Conservation (phyloP, 2,888 invertebrate species). For the Petrolisthes manimaculis region DNA sequence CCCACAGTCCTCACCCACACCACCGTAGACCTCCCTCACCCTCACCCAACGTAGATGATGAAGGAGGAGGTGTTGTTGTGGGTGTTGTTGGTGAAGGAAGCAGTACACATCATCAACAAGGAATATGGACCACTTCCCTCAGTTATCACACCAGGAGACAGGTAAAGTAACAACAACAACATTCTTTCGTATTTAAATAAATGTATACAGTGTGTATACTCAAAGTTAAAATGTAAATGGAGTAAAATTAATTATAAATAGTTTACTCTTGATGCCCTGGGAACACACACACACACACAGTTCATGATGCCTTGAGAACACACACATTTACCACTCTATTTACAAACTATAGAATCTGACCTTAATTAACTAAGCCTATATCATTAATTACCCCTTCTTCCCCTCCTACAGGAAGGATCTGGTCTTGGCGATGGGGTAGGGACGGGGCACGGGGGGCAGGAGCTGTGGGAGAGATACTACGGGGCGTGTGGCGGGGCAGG, state of each 20-base stretch:
- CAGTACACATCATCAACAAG: not conserved
- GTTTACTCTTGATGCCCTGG: no score
- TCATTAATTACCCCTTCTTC: not conserved
- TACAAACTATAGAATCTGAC: no score
- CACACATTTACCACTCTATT: no score
- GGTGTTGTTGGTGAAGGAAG: not conserved
- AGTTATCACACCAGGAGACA: not conserved
- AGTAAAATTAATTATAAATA: no score
- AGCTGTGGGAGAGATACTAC: conserved; percentile 42
- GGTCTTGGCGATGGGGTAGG: not conserved
- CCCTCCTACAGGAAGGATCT: not conserved
- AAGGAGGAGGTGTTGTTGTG: not conserved
- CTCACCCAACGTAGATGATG: not conserved
- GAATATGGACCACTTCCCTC: not conserved
- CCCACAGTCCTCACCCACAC: conserved; percentile 5
- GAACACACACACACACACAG: no score
- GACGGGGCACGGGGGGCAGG: conserved; percentile 29
- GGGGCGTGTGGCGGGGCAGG: not conserved
- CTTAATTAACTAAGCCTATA: not conserved
- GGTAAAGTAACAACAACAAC: not conserved
- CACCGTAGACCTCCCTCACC: not conserved
- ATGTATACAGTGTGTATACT: no score
- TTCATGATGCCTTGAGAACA: no score
- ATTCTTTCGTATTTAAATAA: no score
- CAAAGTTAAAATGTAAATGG: no score